These are phyloP conservation scores for Ellobius talpinus DNA, from an alignment of 2,113 vertebrate genomes.

Conservation along the genomic window DNA sequence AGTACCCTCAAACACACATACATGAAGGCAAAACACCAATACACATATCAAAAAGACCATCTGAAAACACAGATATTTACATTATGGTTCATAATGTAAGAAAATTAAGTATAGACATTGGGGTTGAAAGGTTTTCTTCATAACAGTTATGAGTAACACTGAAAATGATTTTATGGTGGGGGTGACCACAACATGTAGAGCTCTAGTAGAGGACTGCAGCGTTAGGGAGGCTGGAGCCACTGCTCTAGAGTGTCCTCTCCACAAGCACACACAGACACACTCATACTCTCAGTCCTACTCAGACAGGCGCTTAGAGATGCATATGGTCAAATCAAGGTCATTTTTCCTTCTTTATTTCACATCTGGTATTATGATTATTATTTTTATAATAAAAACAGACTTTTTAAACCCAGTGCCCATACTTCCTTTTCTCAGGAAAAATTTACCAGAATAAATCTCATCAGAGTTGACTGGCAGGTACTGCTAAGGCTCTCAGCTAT, in stretches of 20 bases:
- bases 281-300: background rate
- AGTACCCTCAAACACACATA: background rate
- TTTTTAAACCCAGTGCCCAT: background rate
- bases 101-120: no score
- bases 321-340: background rate
- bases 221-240: background rate
- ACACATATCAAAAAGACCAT: background rate
- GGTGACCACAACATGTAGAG: background rate
- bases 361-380: slow-evolving; percentile 23
- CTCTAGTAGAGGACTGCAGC: background rate
- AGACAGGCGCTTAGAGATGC: background rate
- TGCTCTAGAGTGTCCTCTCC: background rate
- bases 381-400: slow-evolving; percentile 54
- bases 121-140: background rate
- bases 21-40: background rate
- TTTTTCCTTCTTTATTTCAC: background rate
- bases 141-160: background rate
- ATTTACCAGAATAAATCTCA: background rate
- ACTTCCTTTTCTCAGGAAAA: slow-evolving; percentile 19
- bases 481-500: background rate
- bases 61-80: background rate
- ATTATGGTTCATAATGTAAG: background rate
- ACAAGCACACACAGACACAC: background rate
- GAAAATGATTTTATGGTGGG: background rate
- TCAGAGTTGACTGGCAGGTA: background rate